phyloP scores from a whole-genome alignment of 2,797 vertebrate genomes.

The Eleutherodactylus coqui region DNA sequence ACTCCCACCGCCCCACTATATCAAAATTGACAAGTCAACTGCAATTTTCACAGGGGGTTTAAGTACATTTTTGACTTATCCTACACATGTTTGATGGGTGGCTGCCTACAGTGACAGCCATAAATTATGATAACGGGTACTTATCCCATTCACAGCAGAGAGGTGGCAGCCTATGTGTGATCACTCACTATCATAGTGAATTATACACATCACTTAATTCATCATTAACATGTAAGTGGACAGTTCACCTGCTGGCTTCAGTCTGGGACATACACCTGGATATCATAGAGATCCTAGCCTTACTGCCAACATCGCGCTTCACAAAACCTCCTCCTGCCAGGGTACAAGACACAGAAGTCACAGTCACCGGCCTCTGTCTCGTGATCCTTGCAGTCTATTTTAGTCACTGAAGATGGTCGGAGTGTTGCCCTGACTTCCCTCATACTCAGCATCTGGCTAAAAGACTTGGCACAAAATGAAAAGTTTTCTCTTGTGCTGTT shows the following conservation, averaged over 20 bases:
- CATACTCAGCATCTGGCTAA: slow-evolving; percentile 48
- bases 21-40: no score
- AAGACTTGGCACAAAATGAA: slow-evolving; percentile 55
- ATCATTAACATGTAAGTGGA: no score
- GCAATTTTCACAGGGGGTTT: no score
- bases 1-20: background rate
- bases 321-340: background rate
- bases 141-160: background rate
- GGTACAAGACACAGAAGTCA: background rate
- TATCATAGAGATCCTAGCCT: background rate
- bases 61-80: background rate
- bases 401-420: slow-evolving; percentile 20
- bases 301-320: background rate
- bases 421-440: slow-evolving; percentile 50
- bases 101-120: background rate
- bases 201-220: no score
- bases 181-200: no score
- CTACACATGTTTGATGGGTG: background rate
- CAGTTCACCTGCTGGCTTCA: no score
- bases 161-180: background rate
- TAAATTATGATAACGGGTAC: background rate
- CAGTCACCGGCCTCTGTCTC: background rate
- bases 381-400: slow-evolving; percentile 6
- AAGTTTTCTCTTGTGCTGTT: slow-evolving; percentile 46
- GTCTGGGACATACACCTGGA: background rate